Base-by-base conservation (phyloP, 2,797 vertebrate species). In the Schizopygopsis malacanthus region DNA sequence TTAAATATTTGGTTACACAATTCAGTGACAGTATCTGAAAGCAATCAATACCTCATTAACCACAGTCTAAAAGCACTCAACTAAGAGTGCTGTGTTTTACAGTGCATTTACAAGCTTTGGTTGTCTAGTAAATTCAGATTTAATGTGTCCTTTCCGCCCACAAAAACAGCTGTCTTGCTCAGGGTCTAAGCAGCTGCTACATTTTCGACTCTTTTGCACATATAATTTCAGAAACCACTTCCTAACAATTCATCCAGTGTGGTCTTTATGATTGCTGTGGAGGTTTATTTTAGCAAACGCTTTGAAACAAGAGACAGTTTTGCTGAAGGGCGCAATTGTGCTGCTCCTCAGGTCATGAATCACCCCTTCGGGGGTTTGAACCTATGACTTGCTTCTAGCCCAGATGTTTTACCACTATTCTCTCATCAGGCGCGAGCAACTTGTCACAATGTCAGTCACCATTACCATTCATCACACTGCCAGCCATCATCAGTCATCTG, bases 51-150 rank as follows among this genome's bases (percentile, higher is more conserved):
- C 73, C 43, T 79, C 80, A 83, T 85, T 83, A 79, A 79, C 82
- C 43, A 47, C 39, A 39, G 59, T 25, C 37, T 59, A 85, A 87
- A 87, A 63, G 33, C 59, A 79, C 78, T 70, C 9, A 63, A 63
- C 77, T 82, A 63, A 82, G 65, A 63, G 73, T 6, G 39, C 28
- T 47, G 79, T 67, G 47, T 71, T 73, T 72, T 75, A 86, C 79
- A 65, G 65, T 87, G 79, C 12, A 47, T 84, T 87, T 78, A 80
- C 56, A 83, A 87, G 80, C 83, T 61, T 76, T 22, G 54, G 65
- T 79, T 86, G 85, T 88, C 89, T 72, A 79, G 82, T 67, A 86
- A 83, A 92, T 84, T 90, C 84, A 90, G 63, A 82, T 78, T 90
- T 79, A 89, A 18, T 75, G 25, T 70, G 56, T 83, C 37, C 47